A percentile compares a stretch with the other conserved stretches of the same genome.
phyloP scores from a whole-genome alignment of 2,113 vertebrate species.

The Hippopotamus amphibius region DNA sequence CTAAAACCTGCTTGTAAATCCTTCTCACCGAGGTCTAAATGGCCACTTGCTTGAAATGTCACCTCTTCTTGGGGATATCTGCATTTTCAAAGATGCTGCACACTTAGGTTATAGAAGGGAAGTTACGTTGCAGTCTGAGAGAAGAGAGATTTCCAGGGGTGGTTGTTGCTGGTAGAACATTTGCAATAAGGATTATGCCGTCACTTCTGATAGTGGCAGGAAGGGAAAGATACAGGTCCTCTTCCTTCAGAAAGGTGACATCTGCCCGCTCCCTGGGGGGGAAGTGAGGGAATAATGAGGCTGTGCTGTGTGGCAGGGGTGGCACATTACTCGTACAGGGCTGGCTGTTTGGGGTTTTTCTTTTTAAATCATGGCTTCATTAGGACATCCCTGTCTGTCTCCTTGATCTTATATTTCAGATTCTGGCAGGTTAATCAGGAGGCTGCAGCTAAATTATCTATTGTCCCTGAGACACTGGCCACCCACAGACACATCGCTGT shows the following conservation, averaged over 20 bases:
- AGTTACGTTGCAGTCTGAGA: not conserved
- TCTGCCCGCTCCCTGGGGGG: not conserved
- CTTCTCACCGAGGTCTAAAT: not conserved
- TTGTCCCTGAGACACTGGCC: constrained; percentile 17
- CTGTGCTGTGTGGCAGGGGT: not conserved
- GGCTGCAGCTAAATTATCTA: constrained; percentile 60
- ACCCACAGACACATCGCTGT: not conserved
- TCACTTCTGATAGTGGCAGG: not conserved
- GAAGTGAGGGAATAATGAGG: not conserved
- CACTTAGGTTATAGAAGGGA: not conserved
- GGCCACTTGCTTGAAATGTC: not conserved
- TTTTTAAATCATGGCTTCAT: constrained; percentile 70
- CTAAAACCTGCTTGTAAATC: constrained; percentile 18
- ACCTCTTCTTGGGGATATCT: not conserved
- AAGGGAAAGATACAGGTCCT: too few relatives aligned
- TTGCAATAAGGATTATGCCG: not conserved
- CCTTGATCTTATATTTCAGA: constrained; percentile 58
- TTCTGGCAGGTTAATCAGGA: constrained; percentile 71
- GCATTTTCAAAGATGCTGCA: not conserved
- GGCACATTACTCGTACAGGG: not conserved
- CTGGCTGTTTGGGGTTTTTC: not conserved
- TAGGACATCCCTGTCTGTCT: constrained; percentile 43
- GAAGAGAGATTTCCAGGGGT: not conserved
- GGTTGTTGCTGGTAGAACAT: not conserved
- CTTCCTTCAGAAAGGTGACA: not conserved